Evolutionary conservation across 2,888 invertebrate genomes (phyloP), one percentile per base, ranked within the genome.

Genomic region (Dasypogon diadema): DNA sequence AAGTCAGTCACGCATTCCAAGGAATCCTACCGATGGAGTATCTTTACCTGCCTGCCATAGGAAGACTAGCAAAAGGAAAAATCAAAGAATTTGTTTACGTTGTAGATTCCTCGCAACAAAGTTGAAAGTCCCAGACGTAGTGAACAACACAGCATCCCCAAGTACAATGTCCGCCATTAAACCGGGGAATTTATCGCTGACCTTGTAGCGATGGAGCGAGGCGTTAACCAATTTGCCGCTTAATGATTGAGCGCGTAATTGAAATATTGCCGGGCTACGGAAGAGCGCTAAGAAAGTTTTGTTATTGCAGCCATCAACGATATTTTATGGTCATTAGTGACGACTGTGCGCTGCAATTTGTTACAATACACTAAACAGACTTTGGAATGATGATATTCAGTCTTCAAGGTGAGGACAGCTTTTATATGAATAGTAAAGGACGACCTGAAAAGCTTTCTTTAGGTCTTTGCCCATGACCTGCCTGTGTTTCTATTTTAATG

Each of bases 221-320:
- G 60, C 60, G 60, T 60, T 60, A 60, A 18, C 37, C 60, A 60
- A 60, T 60, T 16, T 60, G 58, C 37, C 26, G 60, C 60, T 42
- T 42, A 42, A 42, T 60, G 60, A 60, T 60, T 60, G 37, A 42
- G 37, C 60, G 60, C 37, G 21, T 37, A 60, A 60, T 60, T 60
- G 60, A 60, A 60, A 60, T 37, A 60, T 60, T 42, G 21, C 37
- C 37, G 18, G 26, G 34, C 18, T 60, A 30, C 37, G 42, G 42
- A 42, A 42, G 42, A 42, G 6, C n/a, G n/a, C 12, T 42, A 42
- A 42, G 42, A 42, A 42, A 42, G 42, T 42, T 6, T 42, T 42
- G n/a, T 42, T 42, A 42, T 42, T 6, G n/a, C 42, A 3, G n/a
- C 42, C 2, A 42, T 42, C 42, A 42, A 42, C 42, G 12, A 42